Percentiles rank a stretch among this genome's conserved stretches.
These are phyloP conservation scores for Patella caerulea DNA, from an alignment of 2,888 invertebrate species.

Conservation along the genomic window DNA sequence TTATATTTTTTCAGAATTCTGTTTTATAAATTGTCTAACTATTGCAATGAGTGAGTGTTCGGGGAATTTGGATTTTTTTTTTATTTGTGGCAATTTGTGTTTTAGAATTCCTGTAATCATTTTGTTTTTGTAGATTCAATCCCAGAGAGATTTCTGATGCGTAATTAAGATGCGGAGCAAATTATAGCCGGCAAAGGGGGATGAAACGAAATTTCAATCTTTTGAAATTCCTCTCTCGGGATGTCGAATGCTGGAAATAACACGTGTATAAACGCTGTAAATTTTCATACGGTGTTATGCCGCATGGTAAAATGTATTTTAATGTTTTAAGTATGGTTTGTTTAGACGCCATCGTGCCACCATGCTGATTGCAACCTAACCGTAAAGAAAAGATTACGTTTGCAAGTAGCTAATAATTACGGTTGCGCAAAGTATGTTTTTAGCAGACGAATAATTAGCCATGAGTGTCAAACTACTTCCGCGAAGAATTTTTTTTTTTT, in stretches of 20 bases:
- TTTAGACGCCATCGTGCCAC: neutral
- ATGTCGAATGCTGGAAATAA: neutral
- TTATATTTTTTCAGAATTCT: no score
- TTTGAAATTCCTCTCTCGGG: neutral
- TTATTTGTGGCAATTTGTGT: no score
- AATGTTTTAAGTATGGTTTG: constrained; percentile 7
- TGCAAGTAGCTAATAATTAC: constrained; percentile 9
- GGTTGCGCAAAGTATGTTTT: constrained; percentile 10
- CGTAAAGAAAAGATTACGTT: constrained; percentile 13
- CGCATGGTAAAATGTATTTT: neutral
- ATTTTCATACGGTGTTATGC: neutral
- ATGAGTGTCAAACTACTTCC: constrained; percentile 3
- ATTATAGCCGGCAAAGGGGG: neutral
- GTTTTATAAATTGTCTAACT: no score
- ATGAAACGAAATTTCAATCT: constrained; percentile 9
- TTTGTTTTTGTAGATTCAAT: neutral
- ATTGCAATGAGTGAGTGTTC: no score
- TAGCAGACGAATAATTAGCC: constrained; percentile 1
- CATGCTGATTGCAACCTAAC: constrained; percentile 6
- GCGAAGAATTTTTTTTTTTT: neutral
- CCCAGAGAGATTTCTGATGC: neutral
- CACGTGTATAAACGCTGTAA: neutral
- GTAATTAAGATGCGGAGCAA: neutral
- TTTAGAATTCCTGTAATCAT: neutral
- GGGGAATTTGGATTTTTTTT: no score